Percentiles rank a stretch among this genome's conserved stretches.
Conservation (phyloP, 2,113 vertebrate species). For the Gallinago jamesoni region DNA sequence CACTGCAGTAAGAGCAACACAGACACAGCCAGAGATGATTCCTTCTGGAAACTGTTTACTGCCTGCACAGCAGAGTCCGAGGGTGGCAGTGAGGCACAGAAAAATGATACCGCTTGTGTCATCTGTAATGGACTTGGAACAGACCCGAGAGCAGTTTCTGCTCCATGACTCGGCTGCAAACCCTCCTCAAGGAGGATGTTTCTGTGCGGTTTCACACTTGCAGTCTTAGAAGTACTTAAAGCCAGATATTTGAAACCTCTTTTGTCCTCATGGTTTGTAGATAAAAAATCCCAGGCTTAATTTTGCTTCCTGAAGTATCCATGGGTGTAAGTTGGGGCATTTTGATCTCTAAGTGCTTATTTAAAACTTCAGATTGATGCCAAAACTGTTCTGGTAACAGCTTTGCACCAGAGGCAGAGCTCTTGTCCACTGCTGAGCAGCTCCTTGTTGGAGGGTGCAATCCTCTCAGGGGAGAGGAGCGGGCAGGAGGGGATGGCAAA, state of each 20-base stretch:
- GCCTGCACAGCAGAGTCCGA: background rate
- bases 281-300: background rate
- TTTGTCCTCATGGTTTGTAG: background rate
- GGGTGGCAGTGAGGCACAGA: slow-evolving; percentile 20
- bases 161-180: background rate
- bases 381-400: background rate
- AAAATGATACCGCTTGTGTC: background rate
- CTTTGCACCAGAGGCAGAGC: background rate
- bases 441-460: background rate
- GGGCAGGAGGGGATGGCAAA: background rate
- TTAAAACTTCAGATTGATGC: background rate
- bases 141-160: background rate
- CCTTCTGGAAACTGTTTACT: slow-evolving; percentile 1
- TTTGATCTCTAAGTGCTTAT: background rate
- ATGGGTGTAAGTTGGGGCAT: background rate
- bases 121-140: background rate
- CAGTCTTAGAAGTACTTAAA: background rate
- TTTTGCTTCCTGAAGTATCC: background rate
- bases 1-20: background rate
- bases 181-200: background rate
- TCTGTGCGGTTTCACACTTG: background rate
- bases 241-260: background rate
- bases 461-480: background rate
- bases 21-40: background rate
- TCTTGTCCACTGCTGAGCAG: background rate